Percentiles rank a stretch among this genome's conserved stretches.
These are phyloP conservation scores for Cerceris rybyensis DNA, from an alignment of 2,888 invertebrate genomes.

Conservation along the genomic window DNA sequence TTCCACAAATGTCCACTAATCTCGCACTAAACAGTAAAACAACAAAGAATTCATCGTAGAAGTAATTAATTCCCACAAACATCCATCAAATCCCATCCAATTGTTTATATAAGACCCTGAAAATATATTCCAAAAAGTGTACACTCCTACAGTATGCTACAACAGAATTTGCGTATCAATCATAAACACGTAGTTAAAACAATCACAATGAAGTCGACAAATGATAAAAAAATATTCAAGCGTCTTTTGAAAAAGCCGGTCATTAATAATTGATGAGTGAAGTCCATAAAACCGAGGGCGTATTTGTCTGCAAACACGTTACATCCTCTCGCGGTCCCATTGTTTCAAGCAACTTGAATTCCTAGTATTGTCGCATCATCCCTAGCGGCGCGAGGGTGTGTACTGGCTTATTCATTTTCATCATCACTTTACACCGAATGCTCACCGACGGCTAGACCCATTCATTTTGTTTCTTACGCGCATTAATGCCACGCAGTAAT, in stretches of 20 bases:
- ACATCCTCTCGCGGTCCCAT: conserved; percentile 28
- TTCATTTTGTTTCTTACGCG: conserved; percentile 18
- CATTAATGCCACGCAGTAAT: conserved; percentile 7
- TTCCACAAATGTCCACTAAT: background rate
- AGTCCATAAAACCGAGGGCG: conserved; percentile 19
- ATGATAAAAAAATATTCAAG: too few relatives aligned
- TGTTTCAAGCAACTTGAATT: conserved; percentile 39
- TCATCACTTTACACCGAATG: conserved; percentile 31
- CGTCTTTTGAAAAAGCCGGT: background rate
- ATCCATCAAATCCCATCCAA: too few relatives aligned
- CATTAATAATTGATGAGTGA: background rate
- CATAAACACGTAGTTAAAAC: too few relatives aligned
- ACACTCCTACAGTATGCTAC: background rate
- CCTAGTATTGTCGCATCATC: conserved; percentile 49
- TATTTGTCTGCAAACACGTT: conserved; percentile 17
- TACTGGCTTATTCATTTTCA: conserved; percentile 71
- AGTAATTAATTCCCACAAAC: background rate
- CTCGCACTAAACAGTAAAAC: background rate
- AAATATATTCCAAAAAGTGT: background rate
- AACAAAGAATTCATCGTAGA: background rate
- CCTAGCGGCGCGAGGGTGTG: conserved; percentile 58
- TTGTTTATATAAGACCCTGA: background rate
- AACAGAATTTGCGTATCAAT: background rate
- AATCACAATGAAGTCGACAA: too few relatives aligned
- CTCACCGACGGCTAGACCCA: conserved; percentile 12